Percentiles rank a stretch among this genome's conserved stretches.
Evolutionary conservation across 2,113 vertebrate species (phyloP).

Genomic region (Tetrao urogallus): DNA sequence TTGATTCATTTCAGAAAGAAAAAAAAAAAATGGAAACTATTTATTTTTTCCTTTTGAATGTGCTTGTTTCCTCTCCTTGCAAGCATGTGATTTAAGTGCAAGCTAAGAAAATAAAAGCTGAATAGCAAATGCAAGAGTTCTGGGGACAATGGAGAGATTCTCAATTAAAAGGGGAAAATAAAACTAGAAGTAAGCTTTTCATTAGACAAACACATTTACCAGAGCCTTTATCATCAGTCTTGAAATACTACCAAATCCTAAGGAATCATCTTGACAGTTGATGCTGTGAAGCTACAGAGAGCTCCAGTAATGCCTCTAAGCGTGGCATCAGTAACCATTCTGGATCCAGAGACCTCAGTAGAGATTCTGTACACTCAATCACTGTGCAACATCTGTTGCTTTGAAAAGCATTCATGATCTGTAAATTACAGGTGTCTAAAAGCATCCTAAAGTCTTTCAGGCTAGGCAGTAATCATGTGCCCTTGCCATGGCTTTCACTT

Average conservation of each 20-base stretch:
- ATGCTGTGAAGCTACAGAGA: neutral
- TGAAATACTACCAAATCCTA: neutral
- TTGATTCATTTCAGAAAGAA: neutral
- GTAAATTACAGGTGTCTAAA: conserved; percentile 12
- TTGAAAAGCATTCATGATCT: neutral
- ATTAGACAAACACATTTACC: neutral
- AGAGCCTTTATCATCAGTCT: neutral
- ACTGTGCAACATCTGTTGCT: neutral
- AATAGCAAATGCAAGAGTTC: conserved; percentile 23
- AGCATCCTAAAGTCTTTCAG: neutral
- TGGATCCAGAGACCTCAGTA: neutral
- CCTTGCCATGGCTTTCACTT: neutral
- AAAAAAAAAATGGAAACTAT: conserved; percentile 36
- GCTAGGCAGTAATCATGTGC: neutral
- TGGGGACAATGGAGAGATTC: neutral
- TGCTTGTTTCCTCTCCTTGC: conserved; percentile 64
- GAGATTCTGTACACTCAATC: neutral
- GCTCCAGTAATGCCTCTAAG: neutral
- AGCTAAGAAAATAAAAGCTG: conserved; percentile 46
- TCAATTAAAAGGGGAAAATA: neutral
- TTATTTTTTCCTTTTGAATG: conserved; percentile 54
- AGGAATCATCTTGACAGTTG: neutral
- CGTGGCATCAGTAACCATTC: neutral
- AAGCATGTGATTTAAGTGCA: conserved; percentile 45
- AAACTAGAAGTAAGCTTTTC: neutral